Percentiles rank a stretch among this genome's conserved stretches.
Conservation (phyloP, 2,888 invertebrate species). For the Phengaris arion region DNA sequence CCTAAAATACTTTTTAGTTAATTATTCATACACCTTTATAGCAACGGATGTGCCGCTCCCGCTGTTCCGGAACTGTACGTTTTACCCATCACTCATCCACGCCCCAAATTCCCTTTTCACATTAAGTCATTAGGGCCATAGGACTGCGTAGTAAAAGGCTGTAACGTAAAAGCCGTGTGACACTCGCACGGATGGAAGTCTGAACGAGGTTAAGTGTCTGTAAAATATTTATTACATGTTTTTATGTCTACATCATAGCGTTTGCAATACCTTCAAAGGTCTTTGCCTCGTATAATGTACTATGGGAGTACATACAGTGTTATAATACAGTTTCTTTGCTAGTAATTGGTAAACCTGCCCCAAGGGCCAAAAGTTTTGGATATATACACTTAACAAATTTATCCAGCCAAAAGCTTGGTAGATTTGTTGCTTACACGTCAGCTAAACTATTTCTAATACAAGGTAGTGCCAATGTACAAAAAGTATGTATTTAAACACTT, state of each 20-base stretch:
- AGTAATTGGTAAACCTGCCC: neutral
- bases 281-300: neutral
- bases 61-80: neutral
- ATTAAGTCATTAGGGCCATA: conserved; percentile 12
- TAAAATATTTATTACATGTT: conserved; percentile 11
- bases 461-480: no score
- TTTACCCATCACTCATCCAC: conserved; percentile 2
- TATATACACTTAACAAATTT: neutral
- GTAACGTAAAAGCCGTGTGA: conserved; percentile 12
- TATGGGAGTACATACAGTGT: no score
- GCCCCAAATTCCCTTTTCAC: conserved; percentile 15
- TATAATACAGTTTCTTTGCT: neutral
- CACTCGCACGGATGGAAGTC: conserved; percentile 4
- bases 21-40: neutral
- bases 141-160: conserved; percentile 13
- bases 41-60: conserved; percentile 4
- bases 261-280: neutral
- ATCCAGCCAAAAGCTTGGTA: neutral
- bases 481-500: no score
- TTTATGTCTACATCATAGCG: neutral
- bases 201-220: neutral
- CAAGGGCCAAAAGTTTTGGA: neutral
- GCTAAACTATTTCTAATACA: no score
- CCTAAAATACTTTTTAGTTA: neutral
- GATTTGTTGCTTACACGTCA: neutral